phyloP scores from a whole-genome alignment of 2,113 vertebrate genomes.

The Bos javanicus region DNA sequence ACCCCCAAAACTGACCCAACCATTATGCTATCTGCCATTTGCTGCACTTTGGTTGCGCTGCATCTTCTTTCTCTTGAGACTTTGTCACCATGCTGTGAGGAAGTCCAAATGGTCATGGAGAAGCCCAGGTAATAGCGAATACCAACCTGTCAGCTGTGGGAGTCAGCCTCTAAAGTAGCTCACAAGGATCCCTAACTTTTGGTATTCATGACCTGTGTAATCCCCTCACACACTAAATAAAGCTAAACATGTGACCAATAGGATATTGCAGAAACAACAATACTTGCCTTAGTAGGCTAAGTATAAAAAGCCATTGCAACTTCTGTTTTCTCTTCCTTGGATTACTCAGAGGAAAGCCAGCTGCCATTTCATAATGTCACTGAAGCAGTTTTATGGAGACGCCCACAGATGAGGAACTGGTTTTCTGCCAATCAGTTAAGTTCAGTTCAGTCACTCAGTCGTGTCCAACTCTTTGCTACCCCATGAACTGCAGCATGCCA shows the following conservation, averaged over 20 bases:
- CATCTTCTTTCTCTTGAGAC: background rate
- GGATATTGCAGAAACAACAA: background rate
- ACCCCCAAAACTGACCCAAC: background rate
- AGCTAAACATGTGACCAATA: background rate
- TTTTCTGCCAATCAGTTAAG: background rate
- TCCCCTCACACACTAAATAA: background rate
- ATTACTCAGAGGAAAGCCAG: background rate
- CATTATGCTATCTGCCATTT: background rate
- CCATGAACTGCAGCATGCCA: too few species aligned
- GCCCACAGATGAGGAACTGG: background rate
- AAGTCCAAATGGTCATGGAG: background rate
- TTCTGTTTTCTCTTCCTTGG: background rate
- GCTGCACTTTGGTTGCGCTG: background rate
- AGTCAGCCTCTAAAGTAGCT: background rate
- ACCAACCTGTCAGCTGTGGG: too few species aligned
- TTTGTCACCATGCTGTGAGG: background rate
- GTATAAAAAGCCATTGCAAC: background rate
- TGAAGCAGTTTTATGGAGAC: background rate
- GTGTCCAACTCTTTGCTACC: rapidly evolving
- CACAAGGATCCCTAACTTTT: background rate
- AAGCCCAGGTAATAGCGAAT: background rate
- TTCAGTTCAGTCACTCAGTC: too few species aligned
- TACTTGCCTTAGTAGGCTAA: background rate
- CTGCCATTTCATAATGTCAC: background rate
- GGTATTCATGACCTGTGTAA: background rate